These are phyloP conservation scores for Chymomyza procnemis DNA, from an alignment of 2,888 invertebrate genomes.

Conservation along the genomic window DNA sequence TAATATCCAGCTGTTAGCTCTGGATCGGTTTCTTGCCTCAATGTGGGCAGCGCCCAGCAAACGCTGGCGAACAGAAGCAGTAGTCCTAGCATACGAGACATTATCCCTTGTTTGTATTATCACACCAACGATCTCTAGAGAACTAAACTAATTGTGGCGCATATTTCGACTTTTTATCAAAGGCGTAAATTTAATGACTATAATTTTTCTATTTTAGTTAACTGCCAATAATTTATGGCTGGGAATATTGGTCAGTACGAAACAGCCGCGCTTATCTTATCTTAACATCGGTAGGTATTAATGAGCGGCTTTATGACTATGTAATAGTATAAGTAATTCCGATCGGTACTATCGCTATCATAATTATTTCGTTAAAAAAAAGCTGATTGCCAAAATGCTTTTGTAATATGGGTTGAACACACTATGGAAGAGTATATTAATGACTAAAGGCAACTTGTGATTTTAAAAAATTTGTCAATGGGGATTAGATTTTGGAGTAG, in stretches of 20 bases:
- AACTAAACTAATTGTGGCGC: neutral
- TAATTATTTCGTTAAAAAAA: no score
- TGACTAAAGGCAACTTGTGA: no score
- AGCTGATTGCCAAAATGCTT: no score
- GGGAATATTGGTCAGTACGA: neutral
- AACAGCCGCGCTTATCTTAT: slow-evolving; percentile 30
- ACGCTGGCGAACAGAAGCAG: neutral
- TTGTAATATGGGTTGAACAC: no score
- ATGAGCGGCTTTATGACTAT: neutral
- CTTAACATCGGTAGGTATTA: neutral
- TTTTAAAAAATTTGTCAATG: no score
- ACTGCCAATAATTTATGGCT: slow-evolving; percentile 16
- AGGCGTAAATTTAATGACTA: neutral
- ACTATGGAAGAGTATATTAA: no score
- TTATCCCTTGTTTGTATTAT: neutral
- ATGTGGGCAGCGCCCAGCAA: slow-evolving; percentile 17
- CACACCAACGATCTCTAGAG: neutral
- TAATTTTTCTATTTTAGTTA: neutral
- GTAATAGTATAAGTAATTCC: neutral
- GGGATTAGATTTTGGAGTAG: no score
- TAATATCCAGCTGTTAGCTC: slow-evolving; percentile 87
- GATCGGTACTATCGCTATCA: neutral
- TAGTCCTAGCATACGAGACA: neutral
- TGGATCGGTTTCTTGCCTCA: slow-evolving; percentile 80
- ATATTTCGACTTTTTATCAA: no score